Base-by-base conservation (phyloP, 2,888 invertebrate species). In the Aromia moschata region DNA sequence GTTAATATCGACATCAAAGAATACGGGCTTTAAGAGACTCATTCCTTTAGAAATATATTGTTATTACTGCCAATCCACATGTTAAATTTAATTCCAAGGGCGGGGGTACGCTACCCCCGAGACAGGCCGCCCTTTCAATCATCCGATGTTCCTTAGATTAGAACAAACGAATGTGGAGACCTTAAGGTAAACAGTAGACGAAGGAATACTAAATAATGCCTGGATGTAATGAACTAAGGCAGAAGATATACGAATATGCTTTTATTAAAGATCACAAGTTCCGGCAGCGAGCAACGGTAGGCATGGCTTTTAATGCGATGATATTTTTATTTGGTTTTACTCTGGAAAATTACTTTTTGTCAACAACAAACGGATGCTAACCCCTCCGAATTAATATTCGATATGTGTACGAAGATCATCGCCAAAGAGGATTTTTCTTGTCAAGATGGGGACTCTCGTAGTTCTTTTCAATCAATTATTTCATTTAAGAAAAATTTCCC, bases 11-110 rank as follows among this genome's bases (percentile, higher is more conserved):
- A 80, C 77, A 79, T 79, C 79, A 79, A 79, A 80, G 78, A 72
- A 68, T 61, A 64, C 67, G 64, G 68, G 64, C 65, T 62, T 69
- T 71, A 71, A 73, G 70, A 74, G 76, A 58, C 74, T 75, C 77
- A 77, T 79, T 79, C 74, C 77, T 74, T 74, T 74, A 72, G 72
- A 74, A 76, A 76, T 74, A 77, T 79, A 79, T 79, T 80, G 79
- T 80, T 79, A 80, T 80, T 79, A 78, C 76, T 78, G 79, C 78
- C 79, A 80, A 80, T 79, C 78, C 79, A 77, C 78, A 80, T 80
- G 80, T 79, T 77, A 80, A 80, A 80, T 80, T 79, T 79, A 79
- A 80, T 80, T 79, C 79, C 78, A 74, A 70, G 77, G 76, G 77
- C 71, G 70, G 76, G 71, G 70, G 69, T 65, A 60, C 55, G 45